Evolutionary conservation across 2,113 vertebrate genomes (phyloP), one percentile per base, ranked within the genome.

Genomic region (Natator depressus): DNA sequence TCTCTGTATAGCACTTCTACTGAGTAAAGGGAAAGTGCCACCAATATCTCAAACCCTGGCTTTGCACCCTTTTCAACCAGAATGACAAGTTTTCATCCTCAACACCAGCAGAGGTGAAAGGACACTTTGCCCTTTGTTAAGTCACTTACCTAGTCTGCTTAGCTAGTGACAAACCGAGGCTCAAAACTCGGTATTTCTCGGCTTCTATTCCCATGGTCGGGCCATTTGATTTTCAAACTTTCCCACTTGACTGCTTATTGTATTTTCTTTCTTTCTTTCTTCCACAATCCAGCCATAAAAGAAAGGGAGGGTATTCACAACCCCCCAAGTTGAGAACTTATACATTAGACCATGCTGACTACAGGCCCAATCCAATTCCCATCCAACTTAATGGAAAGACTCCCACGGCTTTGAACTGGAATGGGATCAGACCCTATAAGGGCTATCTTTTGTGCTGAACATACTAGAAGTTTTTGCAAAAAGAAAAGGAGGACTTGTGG

Each of bases 281-380:
- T 53, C 50, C 80, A 5, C 16, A 78, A 9, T 4, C n/a, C 1
- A 55, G 3, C 22, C 5, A 0, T 22, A 42, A 57, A 53, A 54
- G 49, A 85, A 55, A 83, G 7, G 14, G 65, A 50, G 0, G 0
- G 16, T 76, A 83, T 65, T 59, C 17, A 42, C 7, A 11, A 1
- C 2, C 5, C 29, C 0, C 0, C 1, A 53, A 3, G 1, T 22
- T 84, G 59, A 84, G 22, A 79, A 0, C 2, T 75, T 31, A 5
- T 8, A 20, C 25, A 42, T 16, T 69, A 69, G 62, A n/a, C 8
- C 62, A 69, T 69, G 35, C 62, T 69, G 62, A 12, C 1, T 81
- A 29, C 24, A 5, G 8, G 5, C 2, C 83, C 1, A 0, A 4
- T 53, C 87, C 13, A 55, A 1, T 50, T 5, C 2, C 3, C 1